Evolutionary conservation across 2,113 vertebrate genomes (phyloP), one percentile per base, ranked within the genome.

Genomic region (Ahaetulla prasina): DNA sequence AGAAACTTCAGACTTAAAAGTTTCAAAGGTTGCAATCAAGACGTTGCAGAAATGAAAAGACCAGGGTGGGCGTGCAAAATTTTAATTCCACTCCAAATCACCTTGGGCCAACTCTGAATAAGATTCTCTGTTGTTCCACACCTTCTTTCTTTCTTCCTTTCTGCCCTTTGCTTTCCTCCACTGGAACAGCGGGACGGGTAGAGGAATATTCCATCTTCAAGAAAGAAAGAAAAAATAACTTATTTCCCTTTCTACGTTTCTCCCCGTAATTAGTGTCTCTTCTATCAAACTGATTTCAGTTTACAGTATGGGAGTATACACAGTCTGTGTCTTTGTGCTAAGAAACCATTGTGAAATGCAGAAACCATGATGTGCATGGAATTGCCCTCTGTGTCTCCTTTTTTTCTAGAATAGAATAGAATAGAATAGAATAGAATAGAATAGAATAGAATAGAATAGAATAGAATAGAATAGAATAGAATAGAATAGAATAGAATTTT

Each of bases 261-360:
- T 96, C 43, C 88, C 85, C 85, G n/a, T 94, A 94, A 95, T 93
- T 95, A 91, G 92, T 95, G 93, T 93, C 93, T 96, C 95, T 96
- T 93, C 74, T 95, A 90, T 94, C 88, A 93, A 80, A 90, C 94
- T 90, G 87, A 54, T 96, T 91, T 96, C 95, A 94, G 94, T 95
- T 95, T 96, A 95, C 94, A 95, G 94, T 95, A 94, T 93, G 84
- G 92, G 90, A 60, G 86, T 0, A 1, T 57, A 30, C 68, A 27
- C 60, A 92, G 45, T 92, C 86, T 96, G 35, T 68, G 93, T 93
- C 87, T 96, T 95, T 94, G 39, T 87, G 95, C 93, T 93, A 35
- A 85, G 92, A 94, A 94, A 92, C 91, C 91, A 94, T 96, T 96
- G 93, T 95, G 93, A 93, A 95, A 93, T 92, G 52, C 95, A 94